Conservation (phyloP, 2,113 vertebrate genomes). For the Dascyllus trimaculatus region DNA sequence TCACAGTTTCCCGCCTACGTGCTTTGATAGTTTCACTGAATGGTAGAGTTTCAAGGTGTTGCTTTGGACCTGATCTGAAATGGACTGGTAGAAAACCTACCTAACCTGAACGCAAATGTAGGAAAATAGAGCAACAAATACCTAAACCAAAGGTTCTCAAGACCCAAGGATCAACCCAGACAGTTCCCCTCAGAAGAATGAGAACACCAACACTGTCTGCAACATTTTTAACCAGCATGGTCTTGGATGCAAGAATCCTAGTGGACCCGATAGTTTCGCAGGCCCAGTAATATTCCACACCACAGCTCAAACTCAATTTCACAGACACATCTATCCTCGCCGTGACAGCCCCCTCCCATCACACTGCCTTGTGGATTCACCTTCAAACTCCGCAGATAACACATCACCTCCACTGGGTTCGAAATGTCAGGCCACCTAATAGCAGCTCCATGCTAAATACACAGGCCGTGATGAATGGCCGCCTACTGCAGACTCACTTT, state of each 20-base stretch:
- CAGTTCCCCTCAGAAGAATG: too few species aligned
- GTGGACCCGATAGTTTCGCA: background rate
- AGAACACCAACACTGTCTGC: too few species aligned
- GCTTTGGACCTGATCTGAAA: too few species aligned
- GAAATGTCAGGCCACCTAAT: slow-evolving; percentile 12
- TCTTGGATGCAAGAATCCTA: background rate
- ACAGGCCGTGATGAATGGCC: background rate
- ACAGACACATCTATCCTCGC: slow-evolving; percentile 8
- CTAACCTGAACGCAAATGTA: too few species aligned
- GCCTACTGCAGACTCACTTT: background rate
- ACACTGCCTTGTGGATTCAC: slow-evolving; percentile 20
- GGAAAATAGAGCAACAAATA: too few species aligned
- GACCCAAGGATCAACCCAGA: too few species aligned
- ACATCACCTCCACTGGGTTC: background rate
- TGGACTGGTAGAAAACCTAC: too few species aligned
- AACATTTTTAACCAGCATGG: background rate
- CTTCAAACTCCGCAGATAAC: background rate
- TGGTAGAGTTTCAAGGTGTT: too few species aligned
- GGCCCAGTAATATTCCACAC: slow-evolving; percentile 21
- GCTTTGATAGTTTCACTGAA: too few species aligned
- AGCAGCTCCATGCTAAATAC: background rate
- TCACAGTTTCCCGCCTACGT: too few species aligned
- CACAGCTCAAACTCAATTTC: slow-evolving; percentile 21
- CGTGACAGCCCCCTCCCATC: background rate
- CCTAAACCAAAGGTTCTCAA: too few species aligned